Conservation (phyloP, 2,797 vertebrate species). For the Gobio occitaniae region DNA sequence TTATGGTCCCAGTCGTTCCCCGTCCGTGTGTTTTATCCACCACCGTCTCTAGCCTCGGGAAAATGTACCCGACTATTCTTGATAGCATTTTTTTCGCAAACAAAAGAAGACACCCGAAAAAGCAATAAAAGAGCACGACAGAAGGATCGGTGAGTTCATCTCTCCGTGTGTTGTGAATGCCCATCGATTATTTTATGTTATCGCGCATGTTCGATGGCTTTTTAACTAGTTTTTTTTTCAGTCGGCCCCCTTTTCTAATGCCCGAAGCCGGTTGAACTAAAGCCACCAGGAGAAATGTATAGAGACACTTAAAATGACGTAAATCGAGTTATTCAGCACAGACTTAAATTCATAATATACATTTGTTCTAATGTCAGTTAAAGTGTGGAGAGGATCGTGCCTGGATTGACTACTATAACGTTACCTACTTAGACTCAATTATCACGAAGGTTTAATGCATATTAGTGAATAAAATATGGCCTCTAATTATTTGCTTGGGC, state of each 20-base stretch:
- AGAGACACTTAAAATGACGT: background rate
- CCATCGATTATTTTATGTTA: background rate
- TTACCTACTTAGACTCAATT: background rate
- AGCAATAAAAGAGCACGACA: constrained; percentile 49
- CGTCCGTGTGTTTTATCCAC: constrained; percentile 43
- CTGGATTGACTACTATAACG: background rate
- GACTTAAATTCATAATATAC: background rate
- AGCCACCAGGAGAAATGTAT: constrained; percentile 15
- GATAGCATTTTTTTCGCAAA: constrained; percentile 59
- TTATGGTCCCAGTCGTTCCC: constrained; percentile 24
- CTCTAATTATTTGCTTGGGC: background rate
- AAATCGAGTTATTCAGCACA: background rate
- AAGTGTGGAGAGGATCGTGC: background rate
- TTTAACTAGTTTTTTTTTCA: constrained; percentile 46
- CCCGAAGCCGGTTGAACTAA: constrained; percentile 53
- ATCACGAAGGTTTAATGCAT: background rate
- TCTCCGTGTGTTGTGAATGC: background rate
- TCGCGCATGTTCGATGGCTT: constrained; percentile 21
- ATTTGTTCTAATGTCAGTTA: background rate
- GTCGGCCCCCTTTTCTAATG: constrained; percentile 40
- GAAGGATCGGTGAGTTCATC: constrained; percentile 55
- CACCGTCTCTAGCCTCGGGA: constrained; percentile 45
- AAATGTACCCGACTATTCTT: constrained; percentile 58
- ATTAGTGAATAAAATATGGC: background rate
- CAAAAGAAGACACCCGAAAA: constrained; percentile 62